Percentiles rank a stretch among this genome's conserved stretches.
Evolutionary conservation across 1,140 invertebrate species (phyloP).

Genomic region (Dreissena polymorpha): DNA sequence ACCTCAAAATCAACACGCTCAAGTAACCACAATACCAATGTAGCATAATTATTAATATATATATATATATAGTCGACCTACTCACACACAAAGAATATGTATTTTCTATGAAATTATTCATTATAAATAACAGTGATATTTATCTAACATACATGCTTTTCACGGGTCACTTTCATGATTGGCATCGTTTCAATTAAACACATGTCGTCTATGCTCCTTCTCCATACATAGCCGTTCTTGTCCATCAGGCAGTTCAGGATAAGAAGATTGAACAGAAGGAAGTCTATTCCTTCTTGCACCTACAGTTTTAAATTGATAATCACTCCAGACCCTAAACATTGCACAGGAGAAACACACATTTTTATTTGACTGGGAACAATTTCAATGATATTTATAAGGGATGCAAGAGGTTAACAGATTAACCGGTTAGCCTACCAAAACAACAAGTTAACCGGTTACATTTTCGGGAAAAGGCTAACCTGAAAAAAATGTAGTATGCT

Average conservation of each 20-base stretch:
- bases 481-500: neutral
- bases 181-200: constrained; percentile 75
- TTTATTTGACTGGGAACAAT: neutral
- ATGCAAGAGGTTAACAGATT: neutral
- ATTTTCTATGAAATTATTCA: neutral
- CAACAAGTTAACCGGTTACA: too few species aligned
- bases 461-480: too few species aligned
- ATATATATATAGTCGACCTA: neutral
- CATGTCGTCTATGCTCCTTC: constrained; percentile 67
- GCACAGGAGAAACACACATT: neutral
- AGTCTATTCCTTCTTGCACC: constrained; percentile 74
- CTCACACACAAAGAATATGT: neutral
- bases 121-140: too few species aligned
- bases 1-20: too few species aligned
- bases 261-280: constrained; percentile 73
- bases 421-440: too few species aligned
- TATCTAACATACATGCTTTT: constrained; percentile 10
- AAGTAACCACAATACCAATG: neutral
- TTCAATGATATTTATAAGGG: neutral
- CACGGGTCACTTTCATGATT: constrained; percentile 39
- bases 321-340: neutral
- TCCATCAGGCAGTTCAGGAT: constrained; percentile 70
- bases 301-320: constrained; percentile 35
- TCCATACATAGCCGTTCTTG: constrained; percentile 72
- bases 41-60: neutral